Conservation (phyloP, 2,888 invertebrate species). For the Choristoneura rosaceana region DNA sequence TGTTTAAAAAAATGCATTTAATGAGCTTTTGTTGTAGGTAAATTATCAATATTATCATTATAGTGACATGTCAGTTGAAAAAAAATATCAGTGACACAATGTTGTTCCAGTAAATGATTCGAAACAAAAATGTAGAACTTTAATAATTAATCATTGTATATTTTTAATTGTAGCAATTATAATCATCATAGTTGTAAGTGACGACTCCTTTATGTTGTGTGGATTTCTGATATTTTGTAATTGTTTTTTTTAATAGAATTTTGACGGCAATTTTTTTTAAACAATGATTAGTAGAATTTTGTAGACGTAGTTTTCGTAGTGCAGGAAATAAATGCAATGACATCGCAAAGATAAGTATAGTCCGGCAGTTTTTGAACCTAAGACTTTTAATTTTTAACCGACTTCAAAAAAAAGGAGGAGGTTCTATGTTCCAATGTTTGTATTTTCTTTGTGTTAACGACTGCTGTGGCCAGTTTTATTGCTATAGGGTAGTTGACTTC, state of each 20-base stretch:
- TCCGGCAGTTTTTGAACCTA: too few relatives aligned
- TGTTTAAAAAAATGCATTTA: not conserved
- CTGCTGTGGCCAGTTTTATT: too few relatives aligned
- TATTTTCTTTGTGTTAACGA: too few relatives aligned
- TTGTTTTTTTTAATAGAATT: not conserved
- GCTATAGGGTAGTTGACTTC: too few relatives aligned
- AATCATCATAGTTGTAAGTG: slow-evolving; percentile 5
- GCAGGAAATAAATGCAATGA: not conserved
- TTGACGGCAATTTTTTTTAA: not conserved
- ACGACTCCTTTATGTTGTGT: slow-evolving; percentile 12
- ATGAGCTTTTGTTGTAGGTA: not conserved
- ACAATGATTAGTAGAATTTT: not conserved
- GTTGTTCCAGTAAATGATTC: not conserved
- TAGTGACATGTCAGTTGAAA: not conserved
- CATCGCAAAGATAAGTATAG: not conserved
- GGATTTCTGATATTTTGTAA: slow-evolving; percentile 6
- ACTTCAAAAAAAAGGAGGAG: too few relatives aligned
- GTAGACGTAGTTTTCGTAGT: not conserved
- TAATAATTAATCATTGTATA: not conserved
- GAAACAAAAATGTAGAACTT: not conserved
- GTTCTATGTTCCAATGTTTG: too few relatives aligned
- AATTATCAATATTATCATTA: not conserved
- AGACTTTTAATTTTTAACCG: too few relatives aligned
- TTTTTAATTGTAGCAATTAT: not conserved
- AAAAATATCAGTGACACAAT: not conserved